phyloP scores from a whole-genome alignment of 2,113 vertebrate species.

The Tupaia chinensis region DNA sequence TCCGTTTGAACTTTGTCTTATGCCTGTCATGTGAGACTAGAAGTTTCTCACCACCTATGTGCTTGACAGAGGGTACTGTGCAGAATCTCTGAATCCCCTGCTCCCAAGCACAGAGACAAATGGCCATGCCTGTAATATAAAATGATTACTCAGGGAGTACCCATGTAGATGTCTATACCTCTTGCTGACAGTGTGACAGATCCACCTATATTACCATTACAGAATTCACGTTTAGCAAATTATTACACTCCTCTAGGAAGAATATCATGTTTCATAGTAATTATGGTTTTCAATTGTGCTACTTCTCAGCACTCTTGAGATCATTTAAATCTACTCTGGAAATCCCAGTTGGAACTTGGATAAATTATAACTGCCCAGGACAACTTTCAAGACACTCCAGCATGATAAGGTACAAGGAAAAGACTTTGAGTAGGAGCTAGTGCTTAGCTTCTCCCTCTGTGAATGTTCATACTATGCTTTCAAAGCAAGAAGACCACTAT shows the following conservation, averaged over 20 bases:
- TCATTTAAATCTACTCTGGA: slow-evolving; percentile 7
- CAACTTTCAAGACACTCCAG: background rate
- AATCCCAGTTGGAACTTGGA: background rate
- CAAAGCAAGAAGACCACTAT: background rate
- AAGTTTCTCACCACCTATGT: background rate
- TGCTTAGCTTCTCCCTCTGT: background rate
- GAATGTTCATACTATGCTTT: background rate
- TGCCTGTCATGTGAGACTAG: background rate
- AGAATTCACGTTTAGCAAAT: slow-evolving; percentile 39
- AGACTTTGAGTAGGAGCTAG: background rate
- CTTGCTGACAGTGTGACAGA: background rate
- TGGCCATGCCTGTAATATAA: background rate
- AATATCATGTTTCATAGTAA: background rate
- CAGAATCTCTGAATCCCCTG: background rate
- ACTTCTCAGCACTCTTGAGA: background rate
- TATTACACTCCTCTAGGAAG: background rate
- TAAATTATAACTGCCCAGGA: background rate
- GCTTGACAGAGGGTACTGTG: background rate
- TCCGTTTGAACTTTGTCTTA: background rate
- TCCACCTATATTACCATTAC: background rate
- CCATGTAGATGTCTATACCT: background rate
- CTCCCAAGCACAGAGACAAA: background rate
- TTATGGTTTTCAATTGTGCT: background rate
- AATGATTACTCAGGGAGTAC: background rate
- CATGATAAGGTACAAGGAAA: background rate